Evolutionary conservation across 2,113 vertebrate species (phyloP).

Genomic region (Misgurnus mizolepis): DNA sequence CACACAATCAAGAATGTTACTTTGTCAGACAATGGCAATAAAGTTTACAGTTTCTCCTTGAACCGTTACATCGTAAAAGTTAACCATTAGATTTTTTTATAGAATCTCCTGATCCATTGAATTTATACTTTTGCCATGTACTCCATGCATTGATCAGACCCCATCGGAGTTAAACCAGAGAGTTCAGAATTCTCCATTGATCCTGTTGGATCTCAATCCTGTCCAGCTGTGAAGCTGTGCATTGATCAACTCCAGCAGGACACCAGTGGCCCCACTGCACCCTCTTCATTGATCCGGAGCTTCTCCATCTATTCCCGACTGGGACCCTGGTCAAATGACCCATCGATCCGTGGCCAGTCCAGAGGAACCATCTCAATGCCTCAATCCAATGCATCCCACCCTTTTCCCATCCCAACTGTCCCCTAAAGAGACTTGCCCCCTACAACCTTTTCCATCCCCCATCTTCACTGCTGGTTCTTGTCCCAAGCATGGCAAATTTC

Average conservation of each 20-base stretch:
- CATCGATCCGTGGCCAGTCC: constrained; percentile 65
- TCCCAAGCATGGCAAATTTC: constrained; percentile 57
- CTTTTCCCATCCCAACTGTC: not conserved
- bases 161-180: constrained; percentile 33
- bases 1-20: not conserved
- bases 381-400: not conserved
- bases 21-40: not conserved
- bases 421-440: not conserved
- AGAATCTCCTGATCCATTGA: constrained; percentile 30
- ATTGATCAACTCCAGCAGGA: constrained; percentile 53
- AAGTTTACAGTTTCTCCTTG: not conserved
- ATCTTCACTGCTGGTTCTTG: constrained; percentile 35
- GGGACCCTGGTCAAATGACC: constrained; percentile 62
- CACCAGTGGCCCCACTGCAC: constrained; percentile 40
- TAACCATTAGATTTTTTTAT: constrained; percentile 12
- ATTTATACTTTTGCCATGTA: not conserved
- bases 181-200: constrained; percentile 42
- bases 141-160: constrained; percentile 32
- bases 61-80: not conserved
- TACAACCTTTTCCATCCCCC: constrained; percentile 21
- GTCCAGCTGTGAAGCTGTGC: constrained; percentile 30
- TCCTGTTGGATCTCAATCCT: constrained; percentile 24
- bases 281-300: constrained; percentile 43
- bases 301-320: constrained; percentile 30
- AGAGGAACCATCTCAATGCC: constrained; percentile 37